phyloP scores from a whole-genome alignment of 2,888 invertebrate species.

The Anoplius nigerrimus region DNA sequence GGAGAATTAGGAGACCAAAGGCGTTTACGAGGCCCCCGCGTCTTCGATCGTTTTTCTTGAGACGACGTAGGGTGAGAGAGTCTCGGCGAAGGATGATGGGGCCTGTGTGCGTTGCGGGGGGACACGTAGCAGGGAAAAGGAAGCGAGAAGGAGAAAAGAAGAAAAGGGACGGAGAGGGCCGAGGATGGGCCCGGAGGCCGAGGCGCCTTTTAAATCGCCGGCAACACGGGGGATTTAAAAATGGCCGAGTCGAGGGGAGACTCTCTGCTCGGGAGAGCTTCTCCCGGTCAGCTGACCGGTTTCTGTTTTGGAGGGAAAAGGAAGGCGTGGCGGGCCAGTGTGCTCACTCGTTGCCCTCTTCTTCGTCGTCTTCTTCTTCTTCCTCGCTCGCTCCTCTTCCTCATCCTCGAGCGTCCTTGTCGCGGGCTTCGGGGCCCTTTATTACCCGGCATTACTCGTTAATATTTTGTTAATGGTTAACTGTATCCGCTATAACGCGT shows the following conservation, averaged over 20 bases:
- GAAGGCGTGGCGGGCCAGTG: too few species aligned
- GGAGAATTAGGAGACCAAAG: too few species aligned
- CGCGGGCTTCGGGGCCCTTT: too few species aligned
- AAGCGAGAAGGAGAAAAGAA: conserved; percentile 9
- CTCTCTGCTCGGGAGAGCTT: conserved; percentile 21
- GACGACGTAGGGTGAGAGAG: too few species aligned
- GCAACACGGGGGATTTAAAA: conserved; percentile 66
- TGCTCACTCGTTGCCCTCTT: too few species aligned
- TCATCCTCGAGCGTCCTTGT: not conserved
- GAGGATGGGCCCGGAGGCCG: conserved; percentile 22
- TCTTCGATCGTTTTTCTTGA: too few species aligned
- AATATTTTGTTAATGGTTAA: too few species aligned
- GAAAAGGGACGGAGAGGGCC: conserved; percentile 30
- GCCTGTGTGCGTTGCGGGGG: too few species aligned
- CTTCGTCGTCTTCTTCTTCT: not conserved
- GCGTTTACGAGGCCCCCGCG: too few species aligned
- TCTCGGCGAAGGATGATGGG: not conserved
- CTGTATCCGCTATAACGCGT: too few species aligned
- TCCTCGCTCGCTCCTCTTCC: not conserved
- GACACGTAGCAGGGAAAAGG: not conserved
- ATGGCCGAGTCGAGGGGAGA: conserved; percentile 55
- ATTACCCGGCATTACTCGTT: too few species aligned
- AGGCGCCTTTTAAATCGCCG: conserved; percentile 66
- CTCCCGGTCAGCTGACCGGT: conserved; percentile 53
- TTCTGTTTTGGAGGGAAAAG: conserved; percentile 53